Evolutionary conservation across 2,888 invertebrate species (phyloP).

Genomic region (Homarus gammarus): DNA sequence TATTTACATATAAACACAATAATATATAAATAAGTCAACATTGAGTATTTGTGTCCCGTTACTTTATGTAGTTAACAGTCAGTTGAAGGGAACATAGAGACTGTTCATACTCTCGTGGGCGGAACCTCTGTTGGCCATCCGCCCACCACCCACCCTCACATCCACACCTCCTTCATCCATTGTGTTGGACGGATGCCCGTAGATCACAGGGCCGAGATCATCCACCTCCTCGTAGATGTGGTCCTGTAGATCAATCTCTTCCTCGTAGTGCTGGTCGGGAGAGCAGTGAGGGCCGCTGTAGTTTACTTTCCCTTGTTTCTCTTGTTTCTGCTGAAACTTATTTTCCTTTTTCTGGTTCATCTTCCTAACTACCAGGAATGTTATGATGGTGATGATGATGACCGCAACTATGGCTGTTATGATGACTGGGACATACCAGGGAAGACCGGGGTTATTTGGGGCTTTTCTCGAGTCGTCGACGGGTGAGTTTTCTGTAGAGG

Average conservation of each 20-base stretch:
- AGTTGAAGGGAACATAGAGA: not conserved
- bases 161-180: not conserved
- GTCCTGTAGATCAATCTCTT: not conserved
- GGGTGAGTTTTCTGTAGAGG: not conserved
- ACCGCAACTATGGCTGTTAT: not conserved
- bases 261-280: not conserved
- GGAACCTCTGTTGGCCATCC: not conserved
- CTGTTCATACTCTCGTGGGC: slow-evolving; percentile 25
- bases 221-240: slow-evolving; percentile 23
- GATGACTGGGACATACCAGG: not conserved
- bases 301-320: too few species aligned
- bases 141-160: too few species aligned
- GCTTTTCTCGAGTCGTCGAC: not conserved
- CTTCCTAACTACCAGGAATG: not conserved
- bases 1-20: not conserved
- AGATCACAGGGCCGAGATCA: not conserved
- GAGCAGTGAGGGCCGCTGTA: not conserved
- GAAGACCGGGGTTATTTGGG: not conserved
- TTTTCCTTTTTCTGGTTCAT: not conserved
- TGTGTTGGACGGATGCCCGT: too few species aligned
- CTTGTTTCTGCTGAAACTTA: too few species aligned
- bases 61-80: not conserved
- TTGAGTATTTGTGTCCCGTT: not conserved
- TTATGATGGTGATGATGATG: not conserved
- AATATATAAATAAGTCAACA: slow-evolving; percentile 12